Evolutionary conservation across 2,888 invertebrate genomes (phyloP).

Genomic region (Tubulanus polymorphus): DNA sequence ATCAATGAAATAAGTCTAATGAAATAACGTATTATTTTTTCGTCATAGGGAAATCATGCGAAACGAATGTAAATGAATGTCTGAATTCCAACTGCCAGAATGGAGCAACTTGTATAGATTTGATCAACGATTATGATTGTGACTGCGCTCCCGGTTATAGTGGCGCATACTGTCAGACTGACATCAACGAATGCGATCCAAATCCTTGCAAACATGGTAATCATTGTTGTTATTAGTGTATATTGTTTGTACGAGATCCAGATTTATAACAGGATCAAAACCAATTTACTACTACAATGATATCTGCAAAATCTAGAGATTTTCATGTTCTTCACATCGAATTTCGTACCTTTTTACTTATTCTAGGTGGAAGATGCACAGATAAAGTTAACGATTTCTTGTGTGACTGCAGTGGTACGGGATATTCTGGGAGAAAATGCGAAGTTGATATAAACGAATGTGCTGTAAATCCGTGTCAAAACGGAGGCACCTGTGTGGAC

Average conservation of each 20-base stretch:
- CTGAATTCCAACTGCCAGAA: not conserved
- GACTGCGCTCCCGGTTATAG: constrained; percentile 90
- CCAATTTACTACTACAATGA: too few species aligned
- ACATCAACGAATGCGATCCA: constrained; percentile 96
- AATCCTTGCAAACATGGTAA: constrained; percentile 61
- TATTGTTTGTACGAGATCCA: too few species aligned
- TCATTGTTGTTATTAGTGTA: too few species aligned
- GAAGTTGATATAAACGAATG: not conserved
- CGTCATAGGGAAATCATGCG: not conserved
- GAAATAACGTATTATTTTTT: too few species aligned
- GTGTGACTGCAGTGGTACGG: not conserved
- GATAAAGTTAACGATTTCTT: not conserved
- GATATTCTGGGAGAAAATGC: not conserved
- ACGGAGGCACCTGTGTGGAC: constrained; percentile 91
- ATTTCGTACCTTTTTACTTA: too few species aligned
- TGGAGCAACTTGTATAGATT: not conserved
- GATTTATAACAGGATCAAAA: too few species aligned
- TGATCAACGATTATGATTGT: constrained; percentile 57
- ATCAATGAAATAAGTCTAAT: too few species aligned
- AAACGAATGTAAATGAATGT: not conserved
- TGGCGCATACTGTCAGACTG: constrained; percentile 87
- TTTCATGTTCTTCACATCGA: too few species aligned
- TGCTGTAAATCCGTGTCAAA: constrained; percentile 63
- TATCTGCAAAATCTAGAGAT: too few species aligned
- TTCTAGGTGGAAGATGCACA: too few species aligned